Conservation (phyloP, 2,888 invertebrate species). For the Andrena haemorrhoa region DNA sequence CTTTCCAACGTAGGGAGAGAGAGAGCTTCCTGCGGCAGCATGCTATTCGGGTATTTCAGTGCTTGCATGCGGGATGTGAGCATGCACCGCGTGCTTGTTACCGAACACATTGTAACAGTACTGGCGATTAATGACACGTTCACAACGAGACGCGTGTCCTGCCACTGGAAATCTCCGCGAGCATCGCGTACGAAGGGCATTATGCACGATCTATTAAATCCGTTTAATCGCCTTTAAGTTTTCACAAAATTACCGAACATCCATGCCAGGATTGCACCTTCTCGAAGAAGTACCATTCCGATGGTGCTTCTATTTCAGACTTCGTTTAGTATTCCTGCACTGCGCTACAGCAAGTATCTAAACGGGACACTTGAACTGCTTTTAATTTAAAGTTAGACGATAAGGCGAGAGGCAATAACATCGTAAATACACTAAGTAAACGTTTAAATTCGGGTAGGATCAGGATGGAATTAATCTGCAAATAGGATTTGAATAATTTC, state of each 20-base stretch:
- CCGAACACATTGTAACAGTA: slow-evolving; percentile 14
- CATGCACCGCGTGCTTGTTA: slow-evolving; percentile 78
- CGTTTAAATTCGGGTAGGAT: not conserved
- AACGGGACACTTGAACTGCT: not conserved
- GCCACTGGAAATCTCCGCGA: too few relatives aligned
- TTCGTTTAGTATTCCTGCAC: not conserved
- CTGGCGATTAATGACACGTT: slow-evolving; percentile 5
- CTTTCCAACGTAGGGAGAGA: slow-evolving; percentile 75
- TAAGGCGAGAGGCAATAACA: not conserved
- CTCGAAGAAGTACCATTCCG: not conserved
- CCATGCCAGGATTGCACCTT: too few relatives aligned
- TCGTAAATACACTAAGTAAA: not conserved
- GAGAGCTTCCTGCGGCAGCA: slow-evolving; percentile 45
- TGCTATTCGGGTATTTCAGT: slow-evolving; percentile 76
- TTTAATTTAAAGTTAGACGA: not conserved
- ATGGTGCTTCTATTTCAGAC: not conserved
- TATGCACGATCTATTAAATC: too few relatives aligned
- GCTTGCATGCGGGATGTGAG: slow-evolving; percentile 84
- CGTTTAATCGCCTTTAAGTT: too few relatives aligned
- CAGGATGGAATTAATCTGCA: not conserved
- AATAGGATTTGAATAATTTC: not conserved
- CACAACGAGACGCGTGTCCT: not conserved
- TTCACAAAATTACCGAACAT: too few relatives aligned
- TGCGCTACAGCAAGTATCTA: not conserved
- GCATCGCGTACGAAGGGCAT: too few relatives aligned